These are phyloP conservation scores for Drosophila suzukii DNA, from an alignment of 1,140 invertebrate species.

Conservation along the genomic window DNA sequence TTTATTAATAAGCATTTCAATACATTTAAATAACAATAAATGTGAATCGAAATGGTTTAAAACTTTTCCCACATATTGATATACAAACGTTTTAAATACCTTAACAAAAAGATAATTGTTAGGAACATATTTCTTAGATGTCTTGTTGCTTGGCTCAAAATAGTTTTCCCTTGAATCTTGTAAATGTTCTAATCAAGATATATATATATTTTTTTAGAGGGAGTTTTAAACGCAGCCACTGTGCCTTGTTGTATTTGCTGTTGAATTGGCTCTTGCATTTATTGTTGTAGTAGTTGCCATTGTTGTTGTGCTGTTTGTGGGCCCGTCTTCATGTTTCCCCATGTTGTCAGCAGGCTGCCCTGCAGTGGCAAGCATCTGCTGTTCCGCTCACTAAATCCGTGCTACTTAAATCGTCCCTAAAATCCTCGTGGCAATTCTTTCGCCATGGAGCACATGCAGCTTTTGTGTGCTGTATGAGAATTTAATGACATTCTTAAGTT, in stretches of 20 bases:
- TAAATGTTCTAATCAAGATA: too few species aligned
- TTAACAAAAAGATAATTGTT: too few species aligned
- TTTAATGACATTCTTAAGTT: constrained; percentile 83
- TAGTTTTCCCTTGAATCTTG: too few species aligned
- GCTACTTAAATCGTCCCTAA: constrained; percentile 83
- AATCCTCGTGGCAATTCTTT: constrained; percentile 83
- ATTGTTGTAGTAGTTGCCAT: constrained; percentile 15
- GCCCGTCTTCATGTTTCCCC: constrained; percentile 68
- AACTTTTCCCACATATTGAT: too few species aligned
- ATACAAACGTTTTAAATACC: too few species aligned
- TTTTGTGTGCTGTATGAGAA: constrained; percentile 80
- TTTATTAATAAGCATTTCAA: too few species aligned
- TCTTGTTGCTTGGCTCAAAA: too few species aligned
- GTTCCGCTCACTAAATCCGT: constrained; percentile 74
- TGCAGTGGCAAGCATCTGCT: constrained; percentile 24
- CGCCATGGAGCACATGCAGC: constrained; percentile 80
- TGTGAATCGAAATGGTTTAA: too few species aligned
- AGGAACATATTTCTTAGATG: too few species aligned
- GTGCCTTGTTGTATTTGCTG: constrained; percentile 17
- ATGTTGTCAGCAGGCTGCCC: constrained; percentile 55
- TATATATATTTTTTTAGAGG: too few species aligned
- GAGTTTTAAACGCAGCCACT: background rate
- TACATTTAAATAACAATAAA: too few species aligned
- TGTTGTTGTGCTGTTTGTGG: constrained; percentile 63
- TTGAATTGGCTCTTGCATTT: constrained; percentile 2